Evolutionary conservation across 2,888 invertebrate species (phyloP), one percentile per base, ranked within the genome.

Genomic region (Urechis unicinctus): DNA sequence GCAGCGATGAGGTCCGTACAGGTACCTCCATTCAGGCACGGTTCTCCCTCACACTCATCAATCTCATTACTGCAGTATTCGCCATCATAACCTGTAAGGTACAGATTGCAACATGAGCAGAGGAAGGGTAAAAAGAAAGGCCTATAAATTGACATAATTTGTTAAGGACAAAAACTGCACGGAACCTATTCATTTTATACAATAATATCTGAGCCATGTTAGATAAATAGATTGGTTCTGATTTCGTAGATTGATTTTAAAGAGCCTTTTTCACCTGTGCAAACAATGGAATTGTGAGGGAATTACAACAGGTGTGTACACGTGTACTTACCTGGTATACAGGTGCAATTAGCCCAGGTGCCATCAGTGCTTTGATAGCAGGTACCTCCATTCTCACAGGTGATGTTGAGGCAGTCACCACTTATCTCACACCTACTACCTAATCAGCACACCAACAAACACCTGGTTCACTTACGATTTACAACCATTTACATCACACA

Each of bases 31-130:
- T 58, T 58, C 41, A 45, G 31, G 30, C 58, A 58, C 2, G 44
- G 45, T n/a, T 42, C 30, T 9, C 43, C 44, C 2, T 46, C n/a
- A 28, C 58, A 58, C 26, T 58, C 58, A 42, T 58, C 28, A 24
- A 52, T 58, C 26, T 58, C 51, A 21, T 26, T 29, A 21, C 50
- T 51, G 53, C 59, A 59, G 30, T 41, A 17, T 9, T 26, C 25
- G 1, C 59, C 59, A 13, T 31, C 41, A 53, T 52, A 59, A n/a
- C 55, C 58, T 58, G 53, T 47, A 48, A n/a, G n/a, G n/a, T n/a
- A n/a, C n/a, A n/a, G n/a, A n/a, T n/a, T n/a, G n/a, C n/a, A n/a
- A n/a, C n/a, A n/a, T n/a, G n/a, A n/a, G n/a, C n/a, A n/a, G n/a
- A n/a, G n/a, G n/a, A n/a, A n/a, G n/a, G n/a, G n/a, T n/a, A n/a